Conservation (phyloP, 2,888 invertebrate species). For the Dolichopus griseipennis region DNA sequence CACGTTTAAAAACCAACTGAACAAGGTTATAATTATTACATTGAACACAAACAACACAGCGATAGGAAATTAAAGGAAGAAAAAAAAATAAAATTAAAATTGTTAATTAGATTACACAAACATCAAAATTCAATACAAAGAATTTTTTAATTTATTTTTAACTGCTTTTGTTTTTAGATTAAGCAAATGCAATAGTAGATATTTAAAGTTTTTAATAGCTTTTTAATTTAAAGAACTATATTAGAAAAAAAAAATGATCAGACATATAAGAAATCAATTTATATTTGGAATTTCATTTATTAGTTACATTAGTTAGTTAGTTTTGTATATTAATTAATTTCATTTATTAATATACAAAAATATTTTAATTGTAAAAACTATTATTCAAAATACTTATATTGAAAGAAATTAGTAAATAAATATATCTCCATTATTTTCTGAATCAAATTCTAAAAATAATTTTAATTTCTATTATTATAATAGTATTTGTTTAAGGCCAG, state of each 20-base stretch:
- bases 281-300: too few species aligned
- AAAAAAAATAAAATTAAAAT: conserved; percentile 14
- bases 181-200: background rate
- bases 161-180: background rate
- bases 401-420: conserved; percentile 10
- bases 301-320: too few species aligned
- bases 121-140: conserved; percentile 15
- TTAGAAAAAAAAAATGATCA: too few species aligned
- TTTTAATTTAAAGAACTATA: too few species aligned
- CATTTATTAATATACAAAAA: too few species aligned
- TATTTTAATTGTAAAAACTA: too few species aligned
- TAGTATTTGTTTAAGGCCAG: background rate
- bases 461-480: background rate
- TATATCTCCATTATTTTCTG: background rate
- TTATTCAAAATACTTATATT: too few species aligned
- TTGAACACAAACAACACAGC: conserved; percentile 12
- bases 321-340: background rate
- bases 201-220: too few species aligned
- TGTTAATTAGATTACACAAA: conserved; percentile 8
- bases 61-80: conserved; percentile 13
- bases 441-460: background rate
- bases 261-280: too few species aligned
- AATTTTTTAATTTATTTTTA: background rate
- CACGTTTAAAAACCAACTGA: conserved; percentile 23
- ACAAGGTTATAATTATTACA: conserved; percentile 10